Conservation (phyloP, 2,113 vertebrate species). For the Corvus cornix region DNA sequence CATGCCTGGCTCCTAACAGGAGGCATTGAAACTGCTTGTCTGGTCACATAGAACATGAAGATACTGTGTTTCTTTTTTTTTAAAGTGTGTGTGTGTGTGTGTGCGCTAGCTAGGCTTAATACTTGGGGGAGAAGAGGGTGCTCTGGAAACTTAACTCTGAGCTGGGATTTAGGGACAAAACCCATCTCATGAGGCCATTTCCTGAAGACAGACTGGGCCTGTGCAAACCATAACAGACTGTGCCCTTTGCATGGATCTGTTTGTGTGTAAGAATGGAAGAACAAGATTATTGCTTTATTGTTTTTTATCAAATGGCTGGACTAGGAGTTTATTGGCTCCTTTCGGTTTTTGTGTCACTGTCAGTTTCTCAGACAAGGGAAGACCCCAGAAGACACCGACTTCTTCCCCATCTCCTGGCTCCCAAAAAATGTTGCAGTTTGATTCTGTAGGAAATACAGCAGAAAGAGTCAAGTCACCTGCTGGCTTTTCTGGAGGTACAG, state of each 20-base stretch:
- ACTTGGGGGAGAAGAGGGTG: background rate
- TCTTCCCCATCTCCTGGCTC: conserved; percentile 71
- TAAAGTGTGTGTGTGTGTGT: background rate
- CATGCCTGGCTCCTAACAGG: background rate
- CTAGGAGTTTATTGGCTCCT: background rate
- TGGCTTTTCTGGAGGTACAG: conserved; percentile 23
- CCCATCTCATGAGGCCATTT: background rate
- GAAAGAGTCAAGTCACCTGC: conserved; percentile 67
- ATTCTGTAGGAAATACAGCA: conserved; percentile 35
- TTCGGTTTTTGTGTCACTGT: background rate
- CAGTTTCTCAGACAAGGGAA: conserved; percentile 78
- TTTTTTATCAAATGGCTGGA: background rate
- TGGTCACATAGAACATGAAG: background rate
- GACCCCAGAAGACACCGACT: conserved; percentile 67
- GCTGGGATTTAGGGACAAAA: background rate
- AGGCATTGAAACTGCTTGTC: background rate
- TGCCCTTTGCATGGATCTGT: background rate
- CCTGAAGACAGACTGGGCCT: background rate
- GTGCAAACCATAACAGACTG: background rate
- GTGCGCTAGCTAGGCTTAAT: background rate
- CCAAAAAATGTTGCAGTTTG: conserved; percentile 68
- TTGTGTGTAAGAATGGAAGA: background rate
- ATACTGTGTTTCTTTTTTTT: background rate
- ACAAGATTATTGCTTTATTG: background rate
- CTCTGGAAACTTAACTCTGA: background rate